Evolutionary conservation across 30 jellyfish, hydroid and myxozoan genomes (phyloP), one percentile per base, ranked within the genome.

Genomic region (Aurelia coerulea): DNA sequence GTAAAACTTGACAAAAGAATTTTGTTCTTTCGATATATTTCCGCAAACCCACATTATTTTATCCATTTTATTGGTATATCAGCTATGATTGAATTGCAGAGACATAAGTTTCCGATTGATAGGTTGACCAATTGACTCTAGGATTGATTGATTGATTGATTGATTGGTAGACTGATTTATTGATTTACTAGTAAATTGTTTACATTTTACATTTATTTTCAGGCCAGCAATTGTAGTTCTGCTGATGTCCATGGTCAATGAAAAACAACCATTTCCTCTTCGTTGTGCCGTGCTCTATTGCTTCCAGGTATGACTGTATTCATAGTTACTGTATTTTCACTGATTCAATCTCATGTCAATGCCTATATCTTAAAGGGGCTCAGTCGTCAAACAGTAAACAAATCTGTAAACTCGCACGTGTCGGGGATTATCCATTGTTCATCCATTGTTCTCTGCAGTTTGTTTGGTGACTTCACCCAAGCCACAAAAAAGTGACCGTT

Each of bases 261-360:
- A 94, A 10, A 94, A 89, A 77, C 99, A 94, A 65, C 99, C 97
- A 10, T 94, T 94, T 73, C 39, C 92, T 12, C 81, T 94, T 31
- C 89, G 99, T 10, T 88, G 99, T 77, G 99, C 99, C 5, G 97
- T 94, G 17, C 97, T 94, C 35, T 94, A 94, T 68, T 94, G 99
- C 74, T 94, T 94, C 82, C 99, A 94, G 91, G 99, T 94, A 33
- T 54, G 90, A 41, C 4, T 41, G 0, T 69, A 10, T 79, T 79
- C 52, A 15, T 9, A 29, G 19, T 10, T 32, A 4, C 16, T 18
- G 29, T 16, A 46, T 10, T 31, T 11, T 29, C 62, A 31, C 29
- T 32, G 80, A 29, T 16, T 69, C 78, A 0, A 14, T 18, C 51
- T 34, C 0, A 0, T 18, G 5, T 17, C 78, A 1, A 12, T 18